These are phyloP conservation scores for Cephus cinctus DNA, from an alignment of 1,140 invertebrate genomes.

Conservation along the genomic window DNA sequence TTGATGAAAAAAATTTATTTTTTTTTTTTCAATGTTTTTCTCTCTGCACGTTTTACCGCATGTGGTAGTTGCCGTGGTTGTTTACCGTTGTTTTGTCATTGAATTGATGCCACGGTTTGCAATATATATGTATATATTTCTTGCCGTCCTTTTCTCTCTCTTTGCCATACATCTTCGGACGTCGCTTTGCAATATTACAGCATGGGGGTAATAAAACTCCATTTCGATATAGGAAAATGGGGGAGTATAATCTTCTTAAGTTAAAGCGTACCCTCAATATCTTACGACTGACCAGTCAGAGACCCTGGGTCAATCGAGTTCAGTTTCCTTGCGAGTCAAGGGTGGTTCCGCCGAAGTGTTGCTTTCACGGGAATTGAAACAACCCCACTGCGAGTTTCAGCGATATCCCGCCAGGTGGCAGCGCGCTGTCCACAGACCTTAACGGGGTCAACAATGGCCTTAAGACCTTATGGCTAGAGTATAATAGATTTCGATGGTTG, in stretches of 20 bases:
- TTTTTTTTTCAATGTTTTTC: no score
- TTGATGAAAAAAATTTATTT: no score
- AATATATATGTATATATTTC: neutral
- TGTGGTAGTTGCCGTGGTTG: no score
- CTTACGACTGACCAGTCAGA: conserved; percentile 46
- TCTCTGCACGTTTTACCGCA: no score
- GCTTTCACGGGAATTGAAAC: conserved; percentile 54
- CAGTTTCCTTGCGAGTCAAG: no score
- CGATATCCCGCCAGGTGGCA: conserved; percentile 49
- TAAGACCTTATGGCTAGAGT: no score
- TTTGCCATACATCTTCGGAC: neutral
- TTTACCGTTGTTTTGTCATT: no score
- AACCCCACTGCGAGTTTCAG: conserved; percentile 35
- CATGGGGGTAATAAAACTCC: conserved; percentile 46
- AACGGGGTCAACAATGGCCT: no score
- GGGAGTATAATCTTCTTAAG: conserved; percentile 56
- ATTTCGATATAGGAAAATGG: conserved; percentile 53
- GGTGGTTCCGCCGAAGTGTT: conserved; percentile 26
- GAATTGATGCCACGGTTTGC: no score
- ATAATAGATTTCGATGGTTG: no score
- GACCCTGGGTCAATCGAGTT: no score
- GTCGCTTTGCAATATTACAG: neutral
- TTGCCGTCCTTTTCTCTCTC: neutral
- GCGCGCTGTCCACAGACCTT: conserved; percentile 33
- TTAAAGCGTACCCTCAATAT: conserved; percentile 36